Conservation (phyloP, 1,140 invertebrate genomes). For the Scaptodrosophila lebanonensis region DNA sequence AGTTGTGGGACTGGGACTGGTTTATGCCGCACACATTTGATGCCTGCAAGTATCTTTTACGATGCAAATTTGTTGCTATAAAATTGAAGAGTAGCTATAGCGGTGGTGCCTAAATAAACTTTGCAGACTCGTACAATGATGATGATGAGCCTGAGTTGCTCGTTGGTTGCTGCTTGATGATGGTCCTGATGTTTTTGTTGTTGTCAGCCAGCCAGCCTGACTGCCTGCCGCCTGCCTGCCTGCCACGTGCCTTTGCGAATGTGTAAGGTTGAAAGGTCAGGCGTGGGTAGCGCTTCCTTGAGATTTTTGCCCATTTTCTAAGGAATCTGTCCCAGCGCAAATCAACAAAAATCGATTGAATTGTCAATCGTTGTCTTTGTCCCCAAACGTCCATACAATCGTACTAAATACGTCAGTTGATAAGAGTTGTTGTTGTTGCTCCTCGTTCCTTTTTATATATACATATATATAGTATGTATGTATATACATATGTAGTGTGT, state of each 20-base stretch:
- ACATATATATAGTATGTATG: slow-evolving; percentile 15
- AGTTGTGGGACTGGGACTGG: slow-evolving; percentile 27
- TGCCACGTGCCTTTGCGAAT: slow-evolving; percentile 53
- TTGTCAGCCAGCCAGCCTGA: slow-evolving; percentile 40
- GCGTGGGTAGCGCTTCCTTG: slow-evolving; percentile 6
- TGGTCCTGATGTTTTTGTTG: slow-evolving; percentile 27
- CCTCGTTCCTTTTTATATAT: slow-evolving; percentile 18
- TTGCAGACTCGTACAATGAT: slow-evolving; percentile 64
- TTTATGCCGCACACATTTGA: slow-evolving; percentile 17
- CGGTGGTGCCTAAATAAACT: slow-evolving; percentile 68
- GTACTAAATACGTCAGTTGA: slow-evolving; percentile 69
- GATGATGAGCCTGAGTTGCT: slow-evolving; percentile 63
- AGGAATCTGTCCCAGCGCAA: slow-evolving; percentile 22
- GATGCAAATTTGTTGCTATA: slow-evolving; percentile 75
- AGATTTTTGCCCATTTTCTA: background rate
- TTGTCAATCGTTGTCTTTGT: too few species aligned
- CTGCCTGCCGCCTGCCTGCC: slow-evolving; percentile 9
- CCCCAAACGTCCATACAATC: too few species aligned
- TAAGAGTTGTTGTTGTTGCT: slow-evolving; percentile 58
- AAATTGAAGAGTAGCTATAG: slow-evolving; percentile 68
- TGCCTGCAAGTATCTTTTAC: slow-evolving; percentile 62
- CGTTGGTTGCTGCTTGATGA: background rate
- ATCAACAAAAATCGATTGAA: slow-evolving; percentile 69
- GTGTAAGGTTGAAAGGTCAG: slow-evolving; percentile 71
- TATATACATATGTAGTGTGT: background rate